Base-by-base conservation (phyloP, 2,797 vertebrate species). In the Hippocampus kuda region DNA sequence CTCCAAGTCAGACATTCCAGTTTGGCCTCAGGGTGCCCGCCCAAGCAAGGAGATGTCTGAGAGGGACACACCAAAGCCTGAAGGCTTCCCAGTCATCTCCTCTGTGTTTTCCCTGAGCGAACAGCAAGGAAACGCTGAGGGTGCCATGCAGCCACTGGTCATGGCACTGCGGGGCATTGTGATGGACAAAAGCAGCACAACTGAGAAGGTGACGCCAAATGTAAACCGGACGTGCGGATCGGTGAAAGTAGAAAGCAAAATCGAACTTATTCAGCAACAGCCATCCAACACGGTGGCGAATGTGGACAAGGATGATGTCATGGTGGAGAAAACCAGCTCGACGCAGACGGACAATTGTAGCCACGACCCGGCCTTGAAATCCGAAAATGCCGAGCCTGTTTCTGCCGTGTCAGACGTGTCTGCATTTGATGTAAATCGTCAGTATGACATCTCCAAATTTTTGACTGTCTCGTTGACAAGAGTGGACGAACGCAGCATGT, bases 71-170 rank as follows among this genome's bases (percentile, higher is more conserved):
- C 27, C 69, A 2, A 77, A 76, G 44, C 51, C 84, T 5, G 83
- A 86, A 66, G 89, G 92, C 1, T 92, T 96, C 66, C 95, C 95
- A 0, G 83, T 98, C 68, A 98, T 99, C 88, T 98, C 94, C 0
- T 96, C 95, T 6, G 95, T 99, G 5, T 97, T 97, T 87, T 98
- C 96, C 8, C 86, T 98, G 69, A 93, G 94, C 67, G 83, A 86
- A 38, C 81, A 88, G 61, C 75, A 79, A 1, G 79, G 82, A 53
- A 80, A 78, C 0, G 69, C 30, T 16, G 83, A 87, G 68, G 80
- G 82, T 41, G 67, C 84, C 67, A 82, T 88, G 49, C 83, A 83
- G 48, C 87, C 88, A 0, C 75, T 89, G 62, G 81, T 88, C 0
- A 84, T 85, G 85, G 88, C 86, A 73, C 76, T 89, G 60, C 85